These are phyloP conservation scores for Laticauda laticaudata DNA, from an alignment of 2,113 vertebrate species.

Conservation along the genomic window DNA sequence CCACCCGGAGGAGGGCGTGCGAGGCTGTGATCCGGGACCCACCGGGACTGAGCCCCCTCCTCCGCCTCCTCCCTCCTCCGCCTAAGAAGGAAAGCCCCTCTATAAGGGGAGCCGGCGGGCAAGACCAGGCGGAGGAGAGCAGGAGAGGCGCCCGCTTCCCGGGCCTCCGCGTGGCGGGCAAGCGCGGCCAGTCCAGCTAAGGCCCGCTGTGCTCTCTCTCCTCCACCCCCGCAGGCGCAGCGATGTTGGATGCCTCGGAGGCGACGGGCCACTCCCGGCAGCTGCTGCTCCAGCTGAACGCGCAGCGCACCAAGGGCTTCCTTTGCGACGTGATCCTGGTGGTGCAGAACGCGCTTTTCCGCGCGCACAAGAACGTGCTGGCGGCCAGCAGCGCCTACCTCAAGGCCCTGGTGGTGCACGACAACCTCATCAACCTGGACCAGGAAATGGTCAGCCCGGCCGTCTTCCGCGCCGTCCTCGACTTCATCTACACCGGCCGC, in stretches of 20 bases:
- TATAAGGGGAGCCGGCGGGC: constrained; percentile 40
- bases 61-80: constrained; percentile 33
- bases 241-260: constrained; percentile 98
- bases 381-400: constrained; percentile 99
- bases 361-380: constrained; percentile 99
- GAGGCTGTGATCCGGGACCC: constrained; percentile 36
- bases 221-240: constrained; percentile 65
- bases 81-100: constrained; percentile 52
- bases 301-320: constrained; percentile 97
- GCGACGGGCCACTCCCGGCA: constrained; percentile 96
- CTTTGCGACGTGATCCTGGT: constrained; percentile 99
- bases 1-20: constrained; percentile 5
- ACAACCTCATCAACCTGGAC: constrained; percentile 99
- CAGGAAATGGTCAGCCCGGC: constrained; percentile 99
- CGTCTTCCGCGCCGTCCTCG: constrained; percentile 94
- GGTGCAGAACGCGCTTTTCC: constrained; percentile 98
- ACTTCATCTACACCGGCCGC: constrained; percentile 98
- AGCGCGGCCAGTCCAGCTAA: not conserved
- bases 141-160: not conserved
- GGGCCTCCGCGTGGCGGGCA: not conserved
- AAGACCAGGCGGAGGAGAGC: not conserved
- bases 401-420: constrained; percentile 97
- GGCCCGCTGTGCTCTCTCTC: not conserved
- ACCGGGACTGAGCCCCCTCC: not conserved
- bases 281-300: constrained; percentile 98